These are phyloP conservation scores for Crocallis elinguaria DNA, from an alignment of 2,888 invertebrate species.

Conservation along the genomic window DNA sequence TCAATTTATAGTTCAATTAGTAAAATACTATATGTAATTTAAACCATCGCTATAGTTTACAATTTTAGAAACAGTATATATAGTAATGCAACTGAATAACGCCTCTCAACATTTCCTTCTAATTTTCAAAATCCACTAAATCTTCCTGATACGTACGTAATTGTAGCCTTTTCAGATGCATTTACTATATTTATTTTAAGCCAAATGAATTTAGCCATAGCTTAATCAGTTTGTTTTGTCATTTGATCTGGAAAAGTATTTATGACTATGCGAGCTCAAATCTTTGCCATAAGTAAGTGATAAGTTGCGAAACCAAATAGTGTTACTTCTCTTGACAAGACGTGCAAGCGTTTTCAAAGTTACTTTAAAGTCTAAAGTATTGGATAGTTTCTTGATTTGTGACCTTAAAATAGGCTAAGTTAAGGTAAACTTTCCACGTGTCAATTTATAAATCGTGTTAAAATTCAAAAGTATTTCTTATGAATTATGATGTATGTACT, in stretches of 20 bases:
- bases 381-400: background rate
- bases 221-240: constrained; percentile 5
- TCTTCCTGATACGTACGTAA: too few species aligned
- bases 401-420: background rate
- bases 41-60: too few species aligned
- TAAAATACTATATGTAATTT: too few species aligned
- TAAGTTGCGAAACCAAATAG: constrained; percentile 6
- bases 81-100: too few species aligned
- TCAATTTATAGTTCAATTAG: too few species aligned
- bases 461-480: background rate
- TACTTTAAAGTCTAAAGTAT: background rate
- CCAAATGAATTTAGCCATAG: constrained; percentile 17
- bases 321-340: background rate
- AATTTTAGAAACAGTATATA: too few species aligned
- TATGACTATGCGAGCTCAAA: constrained; percentile 8
- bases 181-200: constrained; percentile 5
- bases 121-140: background rate
- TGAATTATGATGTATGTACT: too few species aligned
- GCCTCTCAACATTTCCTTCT: too few species aligned
- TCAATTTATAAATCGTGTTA: constrained; percentile 2
- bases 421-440: constrained; percentile 1
- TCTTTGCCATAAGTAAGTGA: constrained; percentile 10
- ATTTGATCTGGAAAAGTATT: background rate
- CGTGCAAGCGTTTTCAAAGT: background rate
- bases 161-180: background rate